Percentiles rank a stretch among this genome's conserved stretches.
Conservation (phyloP, 37 sponge, comb jelly and placozoan species). For the Beroe forskalii region DNA sequence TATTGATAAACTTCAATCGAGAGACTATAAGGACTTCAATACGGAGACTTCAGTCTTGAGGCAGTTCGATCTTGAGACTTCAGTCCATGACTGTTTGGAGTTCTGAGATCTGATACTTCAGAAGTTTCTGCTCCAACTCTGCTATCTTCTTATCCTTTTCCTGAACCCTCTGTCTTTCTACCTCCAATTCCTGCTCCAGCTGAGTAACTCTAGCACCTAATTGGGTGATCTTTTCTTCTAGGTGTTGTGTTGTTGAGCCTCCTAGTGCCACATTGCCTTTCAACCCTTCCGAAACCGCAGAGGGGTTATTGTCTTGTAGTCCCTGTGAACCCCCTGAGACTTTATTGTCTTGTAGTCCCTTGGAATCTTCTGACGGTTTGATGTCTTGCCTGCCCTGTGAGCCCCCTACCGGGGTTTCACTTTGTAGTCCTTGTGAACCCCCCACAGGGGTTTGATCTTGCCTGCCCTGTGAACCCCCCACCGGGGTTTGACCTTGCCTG, state of each 20-base stretch:
- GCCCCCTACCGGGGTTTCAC: not conserved
- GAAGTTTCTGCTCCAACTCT: conserved; percentile 47
- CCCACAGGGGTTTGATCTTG: not conserved
- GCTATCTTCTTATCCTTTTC: conserved; percentile 21
- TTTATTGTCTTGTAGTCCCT: too few species aligned
- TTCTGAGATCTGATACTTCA: conserved; percentile 29
- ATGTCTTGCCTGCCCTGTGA: too few species aligned
- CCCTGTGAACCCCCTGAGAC: too few species aligned
- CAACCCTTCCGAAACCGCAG: too few species aligned
- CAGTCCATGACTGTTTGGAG: conserved; percentile 44
- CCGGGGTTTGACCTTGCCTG: not conserved
- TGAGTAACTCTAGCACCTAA: not conserved
- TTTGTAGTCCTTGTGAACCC: not conserved
- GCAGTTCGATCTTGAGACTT: too few species aligned
- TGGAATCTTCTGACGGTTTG: too few species aligned
- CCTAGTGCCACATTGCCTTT: too few species aligned
- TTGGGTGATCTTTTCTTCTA: not conserved
- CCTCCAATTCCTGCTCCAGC: conserved; percentile 6
- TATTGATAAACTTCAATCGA: too few species aligned
- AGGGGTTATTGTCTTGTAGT: too few species aligned
- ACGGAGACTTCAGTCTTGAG: too few species aligned
- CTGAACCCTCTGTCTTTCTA: conserved; percentile 6
- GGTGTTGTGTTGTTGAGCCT: too few species aligned
- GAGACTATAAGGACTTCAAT: too few species aligned
- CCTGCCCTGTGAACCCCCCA: not conserved